A percentile compares a stretch with the other conserved stretches of the same genome.
These are phyloP conservation scores for Oostethus manadensis DNA, from an alignment of 2,113 vertebrate species.

Conservation along the genomic window DNA sequence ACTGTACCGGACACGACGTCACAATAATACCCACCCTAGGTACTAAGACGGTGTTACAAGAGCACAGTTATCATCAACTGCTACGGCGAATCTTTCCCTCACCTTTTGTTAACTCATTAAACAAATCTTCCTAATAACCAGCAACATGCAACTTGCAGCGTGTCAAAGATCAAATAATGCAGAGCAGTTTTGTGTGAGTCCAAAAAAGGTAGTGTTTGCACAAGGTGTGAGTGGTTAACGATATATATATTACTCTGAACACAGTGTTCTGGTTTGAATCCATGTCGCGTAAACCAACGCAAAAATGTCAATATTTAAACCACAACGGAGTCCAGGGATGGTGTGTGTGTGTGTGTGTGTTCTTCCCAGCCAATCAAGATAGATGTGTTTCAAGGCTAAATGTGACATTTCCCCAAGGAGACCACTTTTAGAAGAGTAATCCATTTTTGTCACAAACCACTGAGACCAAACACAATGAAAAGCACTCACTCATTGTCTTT, in stretches of 20 bases:
- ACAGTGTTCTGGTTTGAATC: not conserved
- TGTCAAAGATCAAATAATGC: too few species aligned
- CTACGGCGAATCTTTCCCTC: too few species aligned
- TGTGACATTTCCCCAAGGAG: constrained; percentile 67
- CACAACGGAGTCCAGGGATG: constrained; percentile 1
- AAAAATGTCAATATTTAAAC: not conserved
- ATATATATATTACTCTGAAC: constrained; percentile 5
- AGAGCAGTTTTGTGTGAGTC: constrained; percentile 17
- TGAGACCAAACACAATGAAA: constrained; percentile 71
- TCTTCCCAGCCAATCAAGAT: constrained; percentile 14
- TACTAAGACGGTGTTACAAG: too few species aligned
- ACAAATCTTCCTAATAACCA: too few species aligned
- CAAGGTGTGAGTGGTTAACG: constrained; percentile 10
- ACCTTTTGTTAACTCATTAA: too few species aligned
- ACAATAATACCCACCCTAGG: too few species aligned
- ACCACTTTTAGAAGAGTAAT: constrained; percentile 62
- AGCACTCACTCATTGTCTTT: constrained; percentile 72
- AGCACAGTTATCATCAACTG: too few species aligned
- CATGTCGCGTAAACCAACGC: not conserved
- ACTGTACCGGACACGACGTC: too few species aligned
- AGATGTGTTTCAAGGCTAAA: constrained; percentile 51
- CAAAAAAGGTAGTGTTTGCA: constrained; percentile 1
- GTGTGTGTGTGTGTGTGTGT: constrained; percentile 8
- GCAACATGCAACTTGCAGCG: too few species aligned
- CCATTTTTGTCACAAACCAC: constrained; percentile 63